These are phyloP conservation scores for Tenthredo notha DNA, from an alignment of 2,888 invertebrate genomes.

Conservation along the genomic window DNA sequence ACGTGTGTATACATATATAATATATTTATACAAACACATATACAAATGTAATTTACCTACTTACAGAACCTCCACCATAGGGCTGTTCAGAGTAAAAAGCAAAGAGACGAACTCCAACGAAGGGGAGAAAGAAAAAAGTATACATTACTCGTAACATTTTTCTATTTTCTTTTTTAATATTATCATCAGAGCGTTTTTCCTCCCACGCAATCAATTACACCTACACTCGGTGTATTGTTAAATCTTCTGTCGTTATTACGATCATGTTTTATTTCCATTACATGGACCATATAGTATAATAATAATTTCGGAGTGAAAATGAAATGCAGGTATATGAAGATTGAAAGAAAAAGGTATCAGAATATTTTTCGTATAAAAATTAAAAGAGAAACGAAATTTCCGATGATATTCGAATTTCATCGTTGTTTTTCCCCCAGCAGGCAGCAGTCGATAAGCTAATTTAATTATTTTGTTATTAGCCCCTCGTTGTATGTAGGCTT, in stretches of 20 bases:
- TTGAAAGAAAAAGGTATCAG: not conserved
- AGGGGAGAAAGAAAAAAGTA: not conserved
- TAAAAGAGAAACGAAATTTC: not conserved
- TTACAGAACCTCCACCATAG: not conserved
- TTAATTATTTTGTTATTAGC: not conserved
- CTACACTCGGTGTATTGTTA: not conserved
- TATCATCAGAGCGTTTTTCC: not conserved
- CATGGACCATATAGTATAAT: not conserved
- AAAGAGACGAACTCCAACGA: not conserved
- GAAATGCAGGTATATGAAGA: not conserved
- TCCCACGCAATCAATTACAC: not conserved
- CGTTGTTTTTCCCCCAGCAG: not conserved
- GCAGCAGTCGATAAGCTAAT: constrained; percentile 13
- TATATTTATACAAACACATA: not conserved
- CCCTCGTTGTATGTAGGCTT: not conserved
- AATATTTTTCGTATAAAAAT: not conserved
- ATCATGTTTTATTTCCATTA: not conserved
- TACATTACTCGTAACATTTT: not conserved
- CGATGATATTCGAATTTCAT: not conserved
- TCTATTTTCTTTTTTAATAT: not conserved
- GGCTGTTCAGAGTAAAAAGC: not conserved
- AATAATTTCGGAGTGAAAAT: not conserved
- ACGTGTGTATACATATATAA: not conserved
- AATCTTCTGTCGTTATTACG: not conserved
- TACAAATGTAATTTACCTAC: not conserved